Percentiles rank a stretch among this genome's conserved stretches.
These are phyloP conservation scores for Plebejus argus DNA, from an alignment of 2,888 invertebrate species.

Conservation along the genomic window DNA sequence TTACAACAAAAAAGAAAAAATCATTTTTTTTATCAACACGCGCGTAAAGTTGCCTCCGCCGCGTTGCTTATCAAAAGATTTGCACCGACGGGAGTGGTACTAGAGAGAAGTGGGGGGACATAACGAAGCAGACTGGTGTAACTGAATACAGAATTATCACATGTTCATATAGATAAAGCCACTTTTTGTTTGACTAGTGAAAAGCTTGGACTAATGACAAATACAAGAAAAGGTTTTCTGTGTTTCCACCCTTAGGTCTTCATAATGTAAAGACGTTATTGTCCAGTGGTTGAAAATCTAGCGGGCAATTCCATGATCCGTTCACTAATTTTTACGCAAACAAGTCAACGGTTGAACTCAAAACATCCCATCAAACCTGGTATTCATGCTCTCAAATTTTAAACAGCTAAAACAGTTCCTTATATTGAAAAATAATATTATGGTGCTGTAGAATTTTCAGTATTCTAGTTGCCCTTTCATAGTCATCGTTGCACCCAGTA, in stretches of 20 bases:
- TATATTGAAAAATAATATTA: too few relatives aligned
- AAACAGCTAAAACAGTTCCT: too few relatives aligned
- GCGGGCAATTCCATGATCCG: too few relatives aligned
- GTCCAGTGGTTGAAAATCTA: not conserved
- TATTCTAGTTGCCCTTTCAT: too few relatives aligned
- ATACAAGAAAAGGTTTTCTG: not conserved
- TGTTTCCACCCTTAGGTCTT: too few relatives aligned
- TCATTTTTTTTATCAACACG: constrained; percentile 3
- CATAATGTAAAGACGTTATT: not conserved
- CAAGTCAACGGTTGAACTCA: too few relatives aligned
- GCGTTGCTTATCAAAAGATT: constrained; percentile 29
- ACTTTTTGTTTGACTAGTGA: not conserved
- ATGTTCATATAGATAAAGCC: constrained; percentile 14
- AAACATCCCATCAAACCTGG: too few relatives aligned
- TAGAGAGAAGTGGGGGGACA: constrained; percentile 24
- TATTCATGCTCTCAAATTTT: too few relatives aligned
- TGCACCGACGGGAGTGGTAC: constrained; percentile 1
- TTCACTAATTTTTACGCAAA: too few relatives aligned
- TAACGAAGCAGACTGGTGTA: constrained; percentile 15
- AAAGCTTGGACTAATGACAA: not conserved
- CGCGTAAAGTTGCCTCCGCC: constrained; percentile 16
- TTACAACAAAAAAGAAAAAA: not conserved
- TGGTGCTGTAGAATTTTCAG: too few relatives aligned
- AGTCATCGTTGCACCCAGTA: too few relatives aligned
- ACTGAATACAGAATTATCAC: not conserved